A percentile compares a stretch with the other conserved stretches of the same genome.
These are phyloP conservation scores for Rhagonycha fulva DNA, from an alignment of 2,888 invertebrate species.

Conservation along the genomic window DNA sequence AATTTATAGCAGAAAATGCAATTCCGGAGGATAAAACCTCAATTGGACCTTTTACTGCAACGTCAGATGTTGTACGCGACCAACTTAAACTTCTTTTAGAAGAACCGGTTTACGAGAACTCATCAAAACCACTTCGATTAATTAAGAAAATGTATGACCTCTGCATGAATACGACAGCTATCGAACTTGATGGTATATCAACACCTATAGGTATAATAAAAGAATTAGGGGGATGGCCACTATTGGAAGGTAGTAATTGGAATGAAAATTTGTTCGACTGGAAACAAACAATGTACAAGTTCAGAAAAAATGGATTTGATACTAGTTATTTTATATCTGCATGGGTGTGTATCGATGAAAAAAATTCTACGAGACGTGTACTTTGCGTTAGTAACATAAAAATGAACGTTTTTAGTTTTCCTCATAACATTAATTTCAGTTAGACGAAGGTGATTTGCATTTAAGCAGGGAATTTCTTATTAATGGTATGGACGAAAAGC, in stretches of 20 bases:
- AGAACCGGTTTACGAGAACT: conserved; percentile 62
- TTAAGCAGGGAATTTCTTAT: conserved; percentile 51
- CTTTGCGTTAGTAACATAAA: conserved; percentile 78
- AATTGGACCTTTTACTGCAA: conserved; percentile 75
- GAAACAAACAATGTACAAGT: conserved; percentile 81
- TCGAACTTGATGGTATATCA: conserved; percentile 75
- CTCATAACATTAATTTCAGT: conserved; percentile 4
- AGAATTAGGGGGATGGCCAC: conserved; percentile 90
- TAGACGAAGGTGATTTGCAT: background rate
- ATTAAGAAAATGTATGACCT: conserved; percentile 83
- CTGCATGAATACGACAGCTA: conserved; percentile 84
- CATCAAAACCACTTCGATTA: conserved; percentile 72
- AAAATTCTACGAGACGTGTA: conserved; percentile 81
- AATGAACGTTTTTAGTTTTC: too few species aligned
- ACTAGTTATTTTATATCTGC: conserved; percentile 90
- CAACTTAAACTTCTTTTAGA: conserved; percentile 73
- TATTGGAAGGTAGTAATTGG: conserved; percentile 79
- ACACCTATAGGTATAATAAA: conserved; percentile 74
- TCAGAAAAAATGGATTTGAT: conserved; percentile 79
- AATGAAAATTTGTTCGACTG: conserved; percentile 73
- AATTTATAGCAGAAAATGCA: conserved; percentile 69
- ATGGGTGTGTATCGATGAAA: conserved; percentile 85
- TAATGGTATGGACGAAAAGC: background rate
- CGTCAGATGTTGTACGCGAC: conserved; percentile 74
- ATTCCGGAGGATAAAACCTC: conserved; percentile 83